Evolutionary conservation across 2,888 invertebrate species (phyloP).

Genomic region (Temnothorax ravouxi): DNA sequence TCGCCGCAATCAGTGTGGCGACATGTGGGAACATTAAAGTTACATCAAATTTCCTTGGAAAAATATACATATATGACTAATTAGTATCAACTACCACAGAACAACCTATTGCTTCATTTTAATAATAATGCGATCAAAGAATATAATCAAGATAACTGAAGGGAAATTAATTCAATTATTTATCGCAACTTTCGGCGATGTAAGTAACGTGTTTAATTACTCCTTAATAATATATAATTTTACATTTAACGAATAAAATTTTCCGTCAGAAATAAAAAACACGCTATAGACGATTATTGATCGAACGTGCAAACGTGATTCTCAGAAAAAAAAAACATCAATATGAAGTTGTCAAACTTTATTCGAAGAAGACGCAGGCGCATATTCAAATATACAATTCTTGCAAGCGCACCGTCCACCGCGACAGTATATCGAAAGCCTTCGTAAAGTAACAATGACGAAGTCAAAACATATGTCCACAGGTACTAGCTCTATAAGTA

Average conservation of each 20-base stretch:
- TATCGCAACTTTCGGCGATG: conserved; percentile 17
- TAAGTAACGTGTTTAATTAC: background rate
- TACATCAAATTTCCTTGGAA: too few relatives aligned
- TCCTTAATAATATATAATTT: too few relatives aligned
- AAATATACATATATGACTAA: too few relatives aligned
- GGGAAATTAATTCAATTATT: conserved; percentile 55
- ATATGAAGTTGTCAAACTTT: background rate
- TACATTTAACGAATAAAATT: too few relatives aligned
- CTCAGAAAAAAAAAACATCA: background rate
- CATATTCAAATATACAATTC: background rate
- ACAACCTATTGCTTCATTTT: too few relatives aligned
- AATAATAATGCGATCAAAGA: too few relatives aligned
- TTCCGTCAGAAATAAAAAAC: background rate
- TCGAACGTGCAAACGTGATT: background rate
- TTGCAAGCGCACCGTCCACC: background rate
- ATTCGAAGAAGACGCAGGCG: conserved; percentile 8
- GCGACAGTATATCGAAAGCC: background rate
- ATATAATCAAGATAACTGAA: too few relatives aligned
- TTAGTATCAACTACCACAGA: too few relatives aligned
- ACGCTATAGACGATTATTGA: background rate
- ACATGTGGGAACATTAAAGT: conserved; percentile 8
- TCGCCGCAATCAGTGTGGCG: conserved; percentile 56
- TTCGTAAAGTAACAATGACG: conserved; percentile 5
- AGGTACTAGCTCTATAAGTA: background rate
- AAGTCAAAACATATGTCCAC: background rate